These are phyloP conservation scores for Chamaea fasciata DNA, from an alignment of 2,113 vertebrate genomes.

Conservation along the genomic window DNA sequence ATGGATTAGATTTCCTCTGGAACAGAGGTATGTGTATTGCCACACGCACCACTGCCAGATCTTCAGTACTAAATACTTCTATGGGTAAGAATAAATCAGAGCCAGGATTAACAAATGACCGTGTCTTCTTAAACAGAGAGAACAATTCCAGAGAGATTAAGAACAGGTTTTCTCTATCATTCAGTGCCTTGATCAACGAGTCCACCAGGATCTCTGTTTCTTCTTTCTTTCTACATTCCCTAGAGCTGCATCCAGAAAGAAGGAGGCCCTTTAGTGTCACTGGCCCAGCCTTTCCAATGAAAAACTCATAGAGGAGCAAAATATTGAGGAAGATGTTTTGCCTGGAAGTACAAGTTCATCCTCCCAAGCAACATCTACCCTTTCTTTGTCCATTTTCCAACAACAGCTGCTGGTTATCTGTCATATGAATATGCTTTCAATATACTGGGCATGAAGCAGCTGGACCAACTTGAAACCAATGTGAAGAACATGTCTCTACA, in stretches of 20 bases:
- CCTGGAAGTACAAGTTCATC: constrained; percentile 2
- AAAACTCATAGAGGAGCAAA: neutral
- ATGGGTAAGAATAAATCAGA: neutral
- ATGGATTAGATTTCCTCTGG: neutral
- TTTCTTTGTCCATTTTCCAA: constrained; percentile 10
- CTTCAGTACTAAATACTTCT: neutral
- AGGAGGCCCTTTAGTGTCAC: neutral
- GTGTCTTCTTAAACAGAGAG: neutral
- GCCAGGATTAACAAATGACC: neutral
- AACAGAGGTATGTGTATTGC: neutral
- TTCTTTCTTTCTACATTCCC: neutral
- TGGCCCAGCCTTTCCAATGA: neutral
- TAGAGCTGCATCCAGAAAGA: neutral
- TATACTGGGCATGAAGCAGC: constrained; percentile 28
- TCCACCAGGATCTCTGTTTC: neutral
- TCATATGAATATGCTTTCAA: constrained; percentile 39
- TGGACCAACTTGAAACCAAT: constrained; percentile 58
- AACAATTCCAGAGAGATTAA: neutral
- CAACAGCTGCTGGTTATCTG: constrained; percentile 56
- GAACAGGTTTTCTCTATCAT: neutral
- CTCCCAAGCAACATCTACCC: neutral
- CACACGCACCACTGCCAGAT: neutral
- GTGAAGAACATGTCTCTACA: constrained; percentile 49
- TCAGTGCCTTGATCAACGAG: neutral
- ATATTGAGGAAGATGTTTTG: neutral